Conservation (phyloP, 2,888 invertebrate genomes). For the Zeuzera pyrina region DNA sequence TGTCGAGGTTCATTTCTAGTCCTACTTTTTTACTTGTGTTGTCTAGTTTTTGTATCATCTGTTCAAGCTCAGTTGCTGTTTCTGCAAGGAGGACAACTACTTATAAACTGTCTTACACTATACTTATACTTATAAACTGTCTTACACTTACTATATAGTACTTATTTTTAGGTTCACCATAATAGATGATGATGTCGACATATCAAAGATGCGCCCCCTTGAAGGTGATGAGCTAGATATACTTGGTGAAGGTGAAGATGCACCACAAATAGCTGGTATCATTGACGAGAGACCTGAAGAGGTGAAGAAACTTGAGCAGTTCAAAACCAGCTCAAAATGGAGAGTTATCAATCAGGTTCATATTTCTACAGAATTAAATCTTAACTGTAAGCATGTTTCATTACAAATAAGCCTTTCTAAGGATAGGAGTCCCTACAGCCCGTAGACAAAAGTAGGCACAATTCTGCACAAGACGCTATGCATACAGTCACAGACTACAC, state of each 20-base stretch:
- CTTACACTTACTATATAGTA: not conserved
- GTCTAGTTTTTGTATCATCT: too few species aligned
- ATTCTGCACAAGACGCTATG: too few species aligned
- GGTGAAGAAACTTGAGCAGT: slow-evolving; percentile 56
- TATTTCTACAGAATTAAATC: too few species aligned
- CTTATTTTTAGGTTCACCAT: slow-evolving; percentile 78
- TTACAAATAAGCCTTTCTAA: too few species aligned
- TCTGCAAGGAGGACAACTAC: not conserved
- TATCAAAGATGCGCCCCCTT: slow-evolving; percentile 73
- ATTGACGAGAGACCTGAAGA: slow-evolving; percentile 87
- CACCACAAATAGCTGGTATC: slow-evolving; percentile 90
- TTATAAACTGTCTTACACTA: too few species aligned
- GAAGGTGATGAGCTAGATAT: slow-evolving; percentile 78
- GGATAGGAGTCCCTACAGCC: too few species aligned
- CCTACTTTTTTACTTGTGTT: not conserved
- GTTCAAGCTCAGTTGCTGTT: too few species aligned
- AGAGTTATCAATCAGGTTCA: slow-evolving; percentile 57
- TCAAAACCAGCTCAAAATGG: slow-evolving; percentile 58
- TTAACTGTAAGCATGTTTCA: too few species aligned
- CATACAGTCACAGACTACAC: too few species aligned
- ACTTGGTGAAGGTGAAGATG: slow-evolving; percentile 84
- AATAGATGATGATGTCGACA: slow-evolving; percentile 87
- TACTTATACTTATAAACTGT: too few species aligned
- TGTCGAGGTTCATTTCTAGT: not conserved
- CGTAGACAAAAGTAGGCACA: too few species aligned